Percentiles rank a stretch among this genome's conserved stretches.
Evolutionary conservation across 1,140 invertebrate species (phyloP).

Genomic region (fruit fly (Drosophila melanogaster)): DNA sequence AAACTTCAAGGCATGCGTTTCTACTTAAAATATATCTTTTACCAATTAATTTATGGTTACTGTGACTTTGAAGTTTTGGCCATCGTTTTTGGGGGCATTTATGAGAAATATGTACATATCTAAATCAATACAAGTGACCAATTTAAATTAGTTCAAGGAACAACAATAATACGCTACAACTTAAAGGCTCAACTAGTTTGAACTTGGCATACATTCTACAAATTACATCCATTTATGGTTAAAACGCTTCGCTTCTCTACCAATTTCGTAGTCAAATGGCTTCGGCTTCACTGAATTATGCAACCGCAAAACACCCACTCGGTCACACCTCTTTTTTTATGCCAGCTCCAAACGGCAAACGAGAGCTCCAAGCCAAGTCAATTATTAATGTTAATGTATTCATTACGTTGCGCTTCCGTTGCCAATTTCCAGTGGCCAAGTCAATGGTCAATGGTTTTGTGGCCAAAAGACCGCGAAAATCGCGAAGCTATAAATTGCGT

Average conservation of each 20-base stretch:
- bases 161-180: too few species aligned
- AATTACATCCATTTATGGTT: too few species aligned
- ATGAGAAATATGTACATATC: background rate
- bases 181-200: too few species aligned
- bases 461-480: constrained; percentile 35
- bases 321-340: background rate
- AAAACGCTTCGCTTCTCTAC: background rate
- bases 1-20: too few species aligned
- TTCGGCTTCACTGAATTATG: constrained; percentile 5
- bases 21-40: too few species aligned
- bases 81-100: too few species aligned
- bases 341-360: background rate
- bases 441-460: constrained; percentile 17
- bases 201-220: too few species aligned
- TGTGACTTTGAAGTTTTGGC: constrained; percentile 9
- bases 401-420: constrained; percentile 58
- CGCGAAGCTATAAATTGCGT: constrained; percentile 61
- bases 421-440: constrained; percentile 11
- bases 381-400: constrained; percentile 82
- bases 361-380: constrained; percentile 17
- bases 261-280: background rate
- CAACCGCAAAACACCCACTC: constrained; percentile 7
- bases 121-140: background rate
- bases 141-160: background rate
- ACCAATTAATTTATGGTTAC: too few species aligned